A percentile compares a stretch with the other conserved stretches of the same genome.
Conservation (phyloP, 1,140 invertebrate genomes). For the Pseudomyrmex pallidus region DNA sequence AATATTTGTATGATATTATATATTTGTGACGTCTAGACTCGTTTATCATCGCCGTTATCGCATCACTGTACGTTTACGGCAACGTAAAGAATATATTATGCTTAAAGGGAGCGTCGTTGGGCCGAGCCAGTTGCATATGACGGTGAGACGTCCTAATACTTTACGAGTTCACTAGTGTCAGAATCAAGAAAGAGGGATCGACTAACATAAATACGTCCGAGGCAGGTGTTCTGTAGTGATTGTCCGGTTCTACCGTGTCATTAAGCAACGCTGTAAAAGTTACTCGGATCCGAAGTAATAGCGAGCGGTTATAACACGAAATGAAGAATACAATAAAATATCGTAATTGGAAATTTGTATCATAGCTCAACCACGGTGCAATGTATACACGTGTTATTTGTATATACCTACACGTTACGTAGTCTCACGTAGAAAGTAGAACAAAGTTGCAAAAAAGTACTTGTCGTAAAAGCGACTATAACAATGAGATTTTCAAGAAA, state of each 20-base stretch:
- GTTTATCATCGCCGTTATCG: constrained; percentile 61
- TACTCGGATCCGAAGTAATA: constrained; percentile 56
- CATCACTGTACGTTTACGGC: constrained; percentile 52
- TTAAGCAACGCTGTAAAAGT: constrained; percentile 62
- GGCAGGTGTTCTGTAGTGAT: constrained; percentile 70
- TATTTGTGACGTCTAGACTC: constrained; percentile 32
- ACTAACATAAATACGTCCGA: constrained; percentile 63
- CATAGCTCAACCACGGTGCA: background rate
- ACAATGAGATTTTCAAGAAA: background rate
- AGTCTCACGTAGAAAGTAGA: background rate
- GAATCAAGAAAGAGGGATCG: constrained; percentile 26
- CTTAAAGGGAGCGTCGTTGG: constrained; percentile 41
- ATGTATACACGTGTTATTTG: no score
- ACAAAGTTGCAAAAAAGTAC: background rate
- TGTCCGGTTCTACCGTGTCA: constrained; percentile 50
- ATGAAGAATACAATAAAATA: constrained; percentile 23
- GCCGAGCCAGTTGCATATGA: constrained; percentile 50
- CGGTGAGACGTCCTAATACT: constrained; percentile 7
- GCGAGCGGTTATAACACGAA: constrained; percentile 35
- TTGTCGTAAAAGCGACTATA: background rate
- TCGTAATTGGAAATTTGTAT: constrained; percentile 42
- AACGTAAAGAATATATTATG: constrained; percentile 49
- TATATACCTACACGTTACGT: background rate
- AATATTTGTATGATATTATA: constrained; percentile 41
- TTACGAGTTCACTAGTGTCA: constrained; percentile 43